Evolutionary conservation across 2,113 vertebrate genomes (phyloP).

Genomic region (Antidorcas marsupialis): DNA sequence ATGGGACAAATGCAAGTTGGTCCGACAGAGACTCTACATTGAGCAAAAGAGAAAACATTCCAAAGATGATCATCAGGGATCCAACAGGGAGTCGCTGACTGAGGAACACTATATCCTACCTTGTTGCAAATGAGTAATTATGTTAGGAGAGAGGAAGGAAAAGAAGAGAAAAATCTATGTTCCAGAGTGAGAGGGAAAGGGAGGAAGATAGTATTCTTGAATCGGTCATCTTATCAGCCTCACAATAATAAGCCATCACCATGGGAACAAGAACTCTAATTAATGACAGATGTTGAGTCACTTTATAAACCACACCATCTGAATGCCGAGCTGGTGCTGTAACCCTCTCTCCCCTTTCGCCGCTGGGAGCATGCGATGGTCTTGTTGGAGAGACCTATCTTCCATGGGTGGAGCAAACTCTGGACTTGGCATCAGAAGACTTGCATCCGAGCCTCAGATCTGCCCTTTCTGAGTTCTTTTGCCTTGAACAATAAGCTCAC

Average conservation of each 20-base stretch:
- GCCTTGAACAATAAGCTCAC: neutral
- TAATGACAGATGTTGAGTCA: conserved; percentile 60
- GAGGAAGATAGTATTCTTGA: conserved; percentile 17
- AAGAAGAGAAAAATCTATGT: neutral
- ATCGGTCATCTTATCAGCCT: conserved; percentile 45
- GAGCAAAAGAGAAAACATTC: neutral
- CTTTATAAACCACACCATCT: conserved; percentile 41
- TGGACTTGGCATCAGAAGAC: neutral
- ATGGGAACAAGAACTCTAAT: conserved; percentile 52
- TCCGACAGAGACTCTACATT: neutral
- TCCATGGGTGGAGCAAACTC: neutral
- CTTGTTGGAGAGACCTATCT: neutral
- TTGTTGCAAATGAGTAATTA: neutral
- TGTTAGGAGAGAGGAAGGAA: neutral
- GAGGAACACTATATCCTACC: neutral
- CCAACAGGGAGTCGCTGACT: neutral
- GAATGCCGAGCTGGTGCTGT: conserved; percentile 20
- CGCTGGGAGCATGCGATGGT: neutral
- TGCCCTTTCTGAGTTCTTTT: neutral
- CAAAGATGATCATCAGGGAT: neutral
- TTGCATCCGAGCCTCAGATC: neutral
- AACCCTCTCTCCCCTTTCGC: neutral
- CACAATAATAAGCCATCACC: conserved; percentile 47
- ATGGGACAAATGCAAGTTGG: neutral
- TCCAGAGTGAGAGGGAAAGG: neutral